Evolutionary conservation across 2,113 vertebrate genomes (phyloP).

Genomic region (Equus quagga): DNA sequence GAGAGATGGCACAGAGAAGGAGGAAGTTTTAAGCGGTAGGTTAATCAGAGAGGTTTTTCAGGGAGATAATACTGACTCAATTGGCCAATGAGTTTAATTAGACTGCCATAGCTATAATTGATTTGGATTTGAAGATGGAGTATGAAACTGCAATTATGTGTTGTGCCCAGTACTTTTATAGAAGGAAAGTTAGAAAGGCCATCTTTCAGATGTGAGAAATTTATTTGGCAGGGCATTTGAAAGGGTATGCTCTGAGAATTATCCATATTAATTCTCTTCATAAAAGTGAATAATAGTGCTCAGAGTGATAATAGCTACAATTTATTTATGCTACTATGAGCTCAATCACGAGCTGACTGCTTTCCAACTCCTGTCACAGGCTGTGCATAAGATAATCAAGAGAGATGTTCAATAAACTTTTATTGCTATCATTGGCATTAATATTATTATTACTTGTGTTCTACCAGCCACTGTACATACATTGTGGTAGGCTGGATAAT

Average conservation of each 20-base stretch:
- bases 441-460: not conserved
- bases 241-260: conserved; percentile 12
- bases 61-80: not conserved
- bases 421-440: not conserved
- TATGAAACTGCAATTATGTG: conserved; percentile 53
- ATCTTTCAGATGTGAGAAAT: conserved; percentile 72
- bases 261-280: conserved; percentile 56
- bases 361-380: conserved; percentile 25
- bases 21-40: not conserved
- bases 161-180: conserved; percentile 7
- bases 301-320: conserved; percentile 53
- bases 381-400: not conserved
- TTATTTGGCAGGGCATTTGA: conserved; percentile 69
- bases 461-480: not conserved
- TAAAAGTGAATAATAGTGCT: conserved; percentile 60
- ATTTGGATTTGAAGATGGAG: conserved; percentile 49
- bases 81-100: conserved; percentile 45
- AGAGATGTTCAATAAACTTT: not conserved
- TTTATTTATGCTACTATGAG: conserved; percentile 68
- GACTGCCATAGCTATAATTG: conserved; percentile 57
- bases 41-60: conserved; percentile 16
- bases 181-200: conserved; percentile 54
- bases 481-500: not conserved
- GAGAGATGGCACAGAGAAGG: not conserved
- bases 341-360: conserved; percentile 17